Base-by-base conservation (phyloP, 2,888 invertebrate species). In the Stenoptilia bipunctidactyla region DNA sequence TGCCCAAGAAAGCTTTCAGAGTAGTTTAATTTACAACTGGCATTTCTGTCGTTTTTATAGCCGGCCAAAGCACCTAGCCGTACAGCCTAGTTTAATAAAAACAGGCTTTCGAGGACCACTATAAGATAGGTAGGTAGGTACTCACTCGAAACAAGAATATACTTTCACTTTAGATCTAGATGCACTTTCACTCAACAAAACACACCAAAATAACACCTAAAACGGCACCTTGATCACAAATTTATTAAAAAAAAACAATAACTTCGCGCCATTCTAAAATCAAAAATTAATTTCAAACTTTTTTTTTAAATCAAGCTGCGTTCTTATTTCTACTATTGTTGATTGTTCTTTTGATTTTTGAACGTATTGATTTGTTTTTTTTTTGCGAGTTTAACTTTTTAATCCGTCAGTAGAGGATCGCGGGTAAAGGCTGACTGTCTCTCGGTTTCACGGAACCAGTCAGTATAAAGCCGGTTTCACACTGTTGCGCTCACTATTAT, bases 101-200 rank as follows among this genome's bases (percentile, higher is more conserved):
- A 62, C 66, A 57, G 53, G 61, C 65, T 63, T 44, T 42, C 25
- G 46, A 57, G 57, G 60, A 62, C 44, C 36, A 38, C 27, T 40
- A 42, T 42, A 37, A 47, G 20, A 20, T 20, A 45, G 36, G 41
- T 34, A 45, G 36, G 41, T 34, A 52, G 45, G 51, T 54, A 66
- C 72, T 66, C 55, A 73, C 69, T 51, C 50, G 57, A 13, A n/a
- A 45, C 44, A 50, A 51, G 49, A 45, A 51, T 53, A 12, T 50
- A 73, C 80, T 80, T 80, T 80, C 80, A 80, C 80, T 80, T 70
- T 71, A 65, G 53, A 62, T 55, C 58, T 58, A 58, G 50, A 55
- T 66, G 54, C 71, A 79, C 80, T 80, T 80, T 79, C 80, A 76
- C 80, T 73, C 42, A 50, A 60, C 41, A 42, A 44, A 44, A 20